A percentile compares a stretch with the other conserved stretches of the same genome.
phyloP scores from a whole-genome alignment of 37 sponge, comb jelly and placozoan genomes.

The Amphimedon queenslandica region DNA sequence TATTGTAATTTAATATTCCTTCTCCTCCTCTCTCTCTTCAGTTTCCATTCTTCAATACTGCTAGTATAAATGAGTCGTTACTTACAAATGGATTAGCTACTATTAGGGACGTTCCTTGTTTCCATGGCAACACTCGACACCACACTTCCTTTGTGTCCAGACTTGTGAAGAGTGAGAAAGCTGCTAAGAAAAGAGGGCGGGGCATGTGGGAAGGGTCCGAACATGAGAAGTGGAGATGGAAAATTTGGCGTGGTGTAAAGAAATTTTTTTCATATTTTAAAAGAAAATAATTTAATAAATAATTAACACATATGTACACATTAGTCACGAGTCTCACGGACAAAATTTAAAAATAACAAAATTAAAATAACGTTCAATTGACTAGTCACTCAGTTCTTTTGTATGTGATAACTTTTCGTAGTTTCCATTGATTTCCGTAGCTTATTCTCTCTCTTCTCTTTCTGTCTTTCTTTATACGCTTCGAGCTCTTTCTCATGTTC shows the following conservation, averaged over 20 bases:
- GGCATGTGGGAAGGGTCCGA: constrained; percentile 49
- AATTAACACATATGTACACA: background rate
- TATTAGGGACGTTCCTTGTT: constrained; percentile 11
- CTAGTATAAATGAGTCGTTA: constrained; percentile 39
- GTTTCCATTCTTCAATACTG: no score
- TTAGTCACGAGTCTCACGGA: background rate
- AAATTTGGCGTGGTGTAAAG: background rate
- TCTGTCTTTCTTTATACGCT: constrained; percentile 10
- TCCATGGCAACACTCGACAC: background rate
- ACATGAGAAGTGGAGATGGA: constrained; percentile 37
- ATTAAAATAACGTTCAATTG: background rate
- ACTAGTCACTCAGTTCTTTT: no score
- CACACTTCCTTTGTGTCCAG: background rate
- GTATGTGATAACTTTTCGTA: no score
- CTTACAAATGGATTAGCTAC: constrained; percentile 29
- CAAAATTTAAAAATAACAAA: background rate
- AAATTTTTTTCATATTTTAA: background rate
- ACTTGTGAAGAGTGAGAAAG: constrained; percentile 11
- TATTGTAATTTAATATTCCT: no score
- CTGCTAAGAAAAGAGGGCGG: constrained; percentile 31
- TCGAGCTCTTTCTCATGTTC: constrained; percentile 10
- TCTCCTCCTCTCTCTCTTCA: no score
- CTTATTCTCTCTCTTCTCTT: background rate
- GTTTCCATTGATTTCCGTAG: background rate
- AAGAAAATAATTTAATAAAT: background rate